Percentiles rank a stretch among this genome's conserved stretches.
These are phyloP conservation scores for Tortricodes alternella DNA, from an alignment of 2,888 invertebrate genomes.

Conservation along the genomic window DNA sequence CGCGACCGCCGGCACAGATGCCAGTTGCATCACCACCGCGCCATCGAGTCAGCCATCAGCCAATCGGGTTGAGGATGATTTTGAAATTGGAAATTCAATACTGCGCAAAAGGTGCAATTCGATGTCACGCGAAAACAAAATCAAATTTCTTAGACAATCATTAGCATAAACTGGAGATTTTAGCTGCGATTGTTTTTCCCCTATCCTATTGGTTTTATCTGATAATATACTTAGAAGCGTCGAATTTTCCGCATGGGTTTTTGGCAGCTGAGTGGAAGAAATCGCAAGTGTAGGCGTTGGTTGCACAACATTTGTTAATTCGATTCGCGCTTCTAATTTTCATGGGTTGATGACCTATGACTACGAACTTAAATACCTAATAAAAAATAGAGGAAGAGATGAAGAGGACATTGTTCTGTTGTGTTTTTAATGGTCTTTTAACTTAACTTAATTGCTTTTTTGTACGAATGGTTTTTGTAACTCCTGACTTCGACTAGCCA, in stretches of 20 bases:
- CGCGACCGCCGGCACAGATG: too few species aligned
- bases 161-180: too few species aligned
- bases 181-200: constrained; percentile 4
- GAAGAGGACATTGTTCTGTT: neutral
- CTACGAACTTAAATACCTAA: neutral
- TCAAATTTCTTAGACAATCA: too few species aligned
- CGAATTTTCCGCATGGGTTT: constrained; percentile 3
- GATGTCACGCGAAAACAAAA: too few species aligned
- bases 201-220: neutral
- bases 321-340: neutral
- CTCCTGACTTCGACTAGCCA: too few species aligned
- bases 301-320: constrained; percentile 21
- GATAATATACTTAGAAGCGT: neutral
- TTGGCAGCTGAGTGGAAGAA: constrained; percentile 3
- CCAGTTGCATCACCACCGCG: too few species aligned
- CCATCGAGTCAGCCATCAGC: too few species aligned
- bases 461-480: too few species aligned
- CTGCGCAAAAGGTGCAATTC: too few species aligned
- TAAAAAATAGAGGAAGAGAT: neutral
- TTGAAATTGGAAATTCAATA: too few species aligned
- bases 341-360: constrained; percentile 20
- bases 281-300: constrained; percentile 15
- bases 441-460: too few species aligned
- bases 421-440: neutral
- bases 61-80: too few species aligned